Base-by-base conservation (phyloP, 2,888 invertebrate species). In the Eumacrocentrus americanus region DNA sequence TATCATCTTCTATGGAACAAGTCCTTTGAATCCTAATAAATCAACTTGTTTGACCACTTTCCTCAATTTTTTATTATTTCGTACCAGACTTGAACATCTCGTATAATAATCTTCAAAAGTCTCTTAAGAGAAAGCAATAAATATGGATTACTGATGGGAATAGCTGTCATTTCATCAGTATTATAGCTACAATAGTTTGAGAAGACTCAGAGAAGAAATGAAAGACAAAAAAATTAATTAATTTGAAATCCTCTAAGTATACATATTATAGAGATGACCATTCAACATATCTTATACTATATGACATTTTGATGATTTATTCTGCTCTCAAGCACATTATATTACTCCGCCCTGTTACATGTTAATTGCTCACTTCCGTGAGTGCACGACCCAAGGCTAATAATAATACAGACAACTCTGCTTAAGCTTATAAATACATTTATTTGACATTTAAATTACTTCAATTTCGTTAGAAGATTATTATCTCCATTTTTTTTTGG, bases 21-120 rank as follows among this genome's bases (percentile, higher is more conserved):
- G 50, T 34, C 6, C 16, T 18, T 50, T 50, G 50, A 50, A 35
- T 18, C 34, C 18, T n/a, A 18, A 50, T 50, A 50, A 50, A 50
- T 50, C 9, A 50, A 50, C 18, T 50, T 14, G n/a, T 18, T 50
- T 35, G 14, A 50, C 29, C 34, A 50, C 18, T 29, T 50, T 50
- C 18, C 14, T 16, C 29, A 29, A 48, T 16, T n/a, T n/a, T n/a
- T n/a, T n/a, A n/a, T n/a, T n/a, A n/a, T n/a, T n/a, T n/a, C n/a
- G n/a, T n/a, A n/a, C n/a, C n/a, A n/a, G n/a, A n/a, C n/a, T n/a
- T n/a, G n/a, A n/a, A n/a, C n/a, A n/a, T n/a, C n/a, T n/a, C n/a
- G n/a, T n/a, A n/a, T n/a, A n/a, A n/a, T n/a, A n/a, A n/a, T n/a
- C n/a, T n/a, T n/a, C n/a, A n/a, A n/a, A n/a, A n/a, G n/a, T n/a